Evolutionary conservation across 1,140 invertebrate species (phyloP).

Genomic region (Subanguina moxae): DNA sequence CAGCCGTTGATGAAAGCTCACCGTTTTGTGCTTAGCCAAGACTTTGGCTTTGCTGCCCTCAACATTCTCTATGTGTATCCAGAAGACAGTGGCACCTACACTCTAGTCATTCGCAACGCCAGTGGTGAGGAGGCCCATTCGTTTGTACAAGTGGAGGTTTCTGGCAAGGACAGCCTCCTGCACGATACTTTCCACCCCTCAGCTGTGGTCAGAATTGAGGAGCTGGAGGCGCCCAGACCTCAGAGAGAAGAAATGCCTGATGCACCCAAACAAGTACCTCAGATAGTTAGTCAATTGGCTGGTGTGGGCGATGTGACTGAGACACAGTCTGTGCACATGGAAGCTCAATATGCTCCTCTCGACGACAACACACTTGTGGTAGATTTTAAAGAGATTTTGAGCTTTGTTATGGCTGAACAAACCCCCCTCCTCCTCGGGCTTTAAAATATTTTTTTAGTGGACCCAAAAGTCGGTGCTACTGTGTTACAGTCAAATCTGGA

Average conservation of each 20-base stretch:
- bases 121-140: slow-evolving; percentile 60
- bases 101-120: slow-evolving; percentile 61
- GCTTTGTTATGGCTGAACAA: background rate
- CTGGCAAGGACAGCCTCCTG: slow-evolving; percentile 42
- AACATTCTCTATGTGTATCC: slow-evolving; percentile 87
- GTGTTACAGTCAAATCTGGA: too few relatives aligned
- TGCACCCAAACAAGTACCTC: slow-evolving; percentile 45
- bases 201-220: slow-evolving; percentile 45
- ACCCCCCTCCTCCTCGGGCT: too few relatives aligned
- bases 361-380: slow-evolving; percentile 46
- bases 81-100: slow-evolving; percentile 71
- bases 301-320: slow-evolving; percentile 46
- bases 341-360: slow-evolving; percentile 53
- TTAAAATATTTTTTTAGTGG: too few relatives aligned
- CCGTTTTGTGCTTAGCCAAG: slow-evolving; percentile 65
- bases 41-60: slow-evolving; percentile 89
- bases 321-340: slow-evolving; percentile 53
- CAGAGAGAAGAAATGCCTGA: slow-evolving; percentile 47
- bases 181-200: slow-evolving; percentile 58
- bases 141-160: slow-evolving; percentile 46
- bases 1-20: slow-evolving; percentile 52
- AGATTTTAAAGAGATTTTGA: slow-evolving; percentile 3
- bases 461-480: too few relatives aligned
- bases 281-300: slow-evolving; percentile 47
- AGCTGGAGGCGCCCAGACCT: slow-evolving; percentile 53